Conservation (phyloP, 2,113 vertebrate species). For the Sula dactylatra region DNA sequence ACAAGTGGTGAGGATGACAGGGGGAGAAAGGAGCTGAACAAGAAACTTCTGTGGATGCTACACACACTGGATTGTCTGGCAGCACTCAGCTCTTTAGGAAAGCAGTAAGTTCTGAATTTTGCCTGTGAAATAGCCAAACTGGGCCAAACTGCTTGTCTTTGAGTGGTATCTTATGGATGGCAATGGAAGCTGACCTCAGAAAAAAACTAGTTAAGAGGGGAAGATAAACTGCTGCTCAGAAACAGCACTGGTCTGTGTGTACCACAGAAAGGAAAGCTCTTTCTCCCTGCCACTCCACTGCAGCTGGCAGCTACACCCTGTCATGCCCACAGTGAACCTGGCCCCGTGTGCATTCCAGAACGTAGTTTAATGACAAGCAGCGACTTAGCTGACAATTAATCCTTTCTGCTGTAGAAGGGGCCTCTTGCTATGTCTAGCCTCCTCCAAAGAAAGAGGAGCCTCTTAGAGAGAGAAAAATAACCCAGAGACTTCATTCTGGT, state of each 20-base stretch:
- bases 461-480: background rate
- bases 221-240: background rate
- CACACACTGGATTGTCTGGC: accelerated
- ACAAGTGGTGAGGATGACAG: background rate
- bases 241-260: accelerated
- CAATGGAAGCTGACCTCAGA: background rate
- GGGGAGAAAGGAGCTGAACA: background rate
- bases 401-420: background rate
- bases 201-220: background rate
- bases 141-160: background rate
- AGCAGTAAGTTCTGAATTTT: background rate
- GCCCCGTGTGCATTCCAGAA: background rate
- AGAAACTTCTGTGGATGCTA: accelerated
- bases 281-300: background rate
- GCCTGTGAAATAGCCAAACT: background rate
- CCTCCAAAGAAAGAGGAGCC: background rate
- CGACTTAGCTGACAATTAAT: background rate
- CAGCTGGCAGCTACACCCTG: background rate
- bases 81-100: background rate
- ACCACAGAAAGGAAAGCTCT: background rate
- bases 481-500: background rate
- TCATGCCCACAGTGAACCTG: background rate
- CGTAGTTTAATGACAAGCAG: background rate
- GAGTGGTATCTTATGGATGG: background rate
- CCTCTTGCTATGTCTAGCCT: background rate